Evolutionary conservation across 2,113 vertebrate genomes (phyloP), one percentile per base, ranked within the genome.

Genomic region (Manacus vitellinus): DNA sequence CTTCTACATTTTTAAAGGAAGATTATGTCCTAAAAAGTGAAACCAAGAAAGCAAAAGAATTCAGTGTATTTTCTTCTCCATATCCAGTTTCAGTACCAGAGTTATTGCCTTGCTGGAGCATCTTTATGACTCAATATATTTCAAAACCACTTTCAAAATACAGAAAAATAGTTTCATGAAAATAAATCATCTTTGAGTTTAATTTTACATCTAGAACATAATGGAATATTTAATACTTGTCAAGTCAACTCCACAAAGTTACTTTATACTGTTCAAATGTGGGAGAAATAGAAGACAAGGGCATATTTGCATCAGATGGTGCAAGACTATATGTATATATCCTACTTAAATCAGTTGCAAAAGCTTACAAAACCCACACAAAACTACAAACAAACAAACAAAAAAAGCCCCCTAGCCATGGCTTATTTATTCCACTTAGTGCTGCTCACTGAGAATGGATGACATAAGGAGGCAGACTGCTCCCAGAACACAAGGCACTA

Each of bases 211-310:
- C 44, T n/a, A 87, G 31, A 85, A 66, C 28, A 37, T 51, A 72
- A 95, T 18, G 10, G 6, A 85, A 49, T 80, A 88, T 59, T 82
- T 85, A 68, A 67, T 68, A 71, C 58, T 91, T 89, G 70, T 65
- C 68, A 78, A 76, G 24, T 59, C 22, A 63, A 5, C 15, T 52
- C 55, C 55, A 55, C 20, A 25, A 73, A 76, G 56, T 59, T 55
- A 67, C 18, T 72, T 93, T 41, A 47, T 3, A 63, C 33, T 35
- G 23, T 61, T 71, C 21, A 62, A 67, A 22, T 19, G 31, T 18
- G 21, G 33, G 3, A 6, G 55, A 46, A 76, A 65, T 21, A 5
- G 6, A 12, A 8, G n/a, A 41, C 20, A 54, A 68, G 9, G 21
- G 9, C 15, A 19, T 20, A 49, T 74, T 71, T 66, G 9, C 18